phyloP scores from a whole-genome alignment of 2,113 vertebrate species.

The Nerophis lumbriciformis region DNA sequence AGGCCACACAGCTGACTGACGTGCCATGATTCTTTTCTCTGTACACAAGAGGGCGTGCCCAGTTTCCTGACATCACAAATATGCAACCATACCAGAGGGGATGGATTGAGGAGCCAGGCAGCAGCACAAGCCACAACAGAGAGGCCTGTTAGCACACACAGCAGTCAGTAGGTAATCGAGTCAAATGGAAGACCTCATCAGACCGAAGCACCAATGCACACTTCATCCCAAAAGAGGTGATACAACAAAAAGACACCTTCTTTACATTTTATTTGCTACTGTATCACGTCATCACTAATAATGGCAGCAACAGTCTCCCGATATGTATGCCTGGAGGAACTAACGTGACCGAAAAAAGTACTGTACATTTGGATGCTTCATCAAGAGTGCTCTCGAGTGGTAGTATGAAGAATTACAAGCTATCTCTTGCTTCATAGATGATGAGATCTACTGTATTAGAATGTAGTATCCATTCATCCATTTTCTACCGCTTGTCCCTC shows the following conservation, averaged over 20 bases:
- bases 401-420: slow-evolving; percentile 18
- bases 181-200: slow-evolving; percentile 14
- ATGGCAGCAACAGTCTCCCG: background rate
- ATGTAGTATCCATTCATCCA: too few relatives aligned
- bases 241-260: background rate
- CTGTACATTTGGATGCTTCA: slow-evolving; percentile 7
- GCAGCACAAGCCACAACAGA: too few relatives aligned
- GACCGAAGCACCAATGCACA: slow-evolving; percentile 3
- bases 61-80: too few relatives aligned
- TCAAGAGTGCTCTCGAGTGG: slow-evolving; percentile 40
- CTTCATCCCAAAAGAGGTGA: background rate
- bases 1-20: too few relatives aligned
- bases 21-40: too few relatives aligned
- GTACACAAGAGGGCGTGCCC: too few relatives aligned
- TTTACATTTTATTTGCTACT: too few relatives aligned
- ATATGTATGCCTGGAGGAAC: slow-evolving; percentile 8
- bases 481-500: too few relatives aligned
- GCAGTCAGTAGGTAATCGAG: background rate
- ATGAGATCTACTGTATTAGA: background rate
- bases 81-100: too few relatives aligned
- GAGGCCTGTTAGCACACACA: slow-evolving; percentile 10
- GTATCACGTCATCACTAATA: background rate
- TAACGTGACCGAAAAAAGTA: slow-evolving; percentile 20
- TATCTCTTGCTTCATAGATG: background rate
- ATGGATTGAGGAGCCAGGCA: too few relatives aligned